A percentile compares a stretch with the other conserved stretches of the same genome.
Evolutionary conservation across 1,140 invertebrate species (phyloP).

Genomic region (Propsilocerus akamusi): DNA sequence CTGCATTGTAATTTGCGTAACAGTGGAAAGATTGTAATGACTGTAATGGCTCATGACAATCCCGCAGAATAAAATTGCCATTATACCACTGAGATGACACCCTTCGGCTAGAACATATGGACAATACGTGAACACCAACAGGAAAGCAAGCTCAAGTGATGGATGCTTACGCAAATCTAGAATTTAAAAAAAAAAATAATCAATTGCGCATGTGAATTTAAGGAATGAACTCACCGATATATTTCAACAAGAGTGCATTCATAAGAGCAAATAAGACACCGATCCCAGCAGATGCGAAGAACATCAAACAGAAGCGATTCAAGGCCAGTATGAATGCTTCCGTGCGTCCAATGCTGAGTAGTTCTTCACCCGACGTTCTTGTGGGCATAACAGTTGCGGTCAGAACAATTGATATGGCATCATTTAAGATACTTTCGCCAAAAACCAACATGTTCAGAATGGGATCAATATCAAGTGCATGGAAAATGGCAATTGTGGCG

Average conservation of each 20-base stretch:
- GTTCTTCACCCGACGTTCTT: constrained; percentile 13
- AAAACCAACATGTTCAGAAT: constrained; percentile 97
- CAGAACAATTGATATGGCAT: constrained; percentile 94
- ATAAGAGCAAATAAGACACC: constrained; percentile 89
- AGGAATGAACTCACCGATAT: constrained; percentile 34
- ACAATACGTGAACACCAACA: constrained; percentile 95
- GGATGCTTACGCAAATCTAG: constrained; percentile 88
- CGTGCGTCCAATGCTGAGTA: constrained; percentile 31
- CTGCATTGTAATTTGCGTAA: constrained; percentile 98
- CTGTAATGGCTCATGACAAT: constrained; percentile 99
- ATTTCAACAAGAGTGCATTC: constrained; percentile 86
- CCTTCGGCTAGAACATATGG: constrained; percentile 97
- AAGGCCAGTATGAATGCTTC: constrained; percentile 81
- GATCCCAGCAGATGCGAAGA: constrained; percentile 94
- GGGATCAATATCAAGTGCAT: constrained; percentile 87
- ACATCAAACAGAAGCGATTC: constrained; percentile 88
- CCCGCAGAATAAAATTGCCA: constrained; percentile 98
- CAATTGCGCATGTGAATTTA: not conserved
- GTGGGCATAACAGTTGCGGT: constrained; percentile 72
- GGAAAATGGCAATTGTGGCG: constrained; percentile 95
- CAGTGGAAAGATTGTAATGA: constrained; percentile 93
- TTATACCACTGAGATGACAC: constrained; percentile 90
- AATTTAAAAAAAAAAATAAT: not conserved
- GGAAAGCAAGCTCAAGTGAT: constrained; percentile 94
- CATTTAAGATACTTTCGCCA: constrained; percentile 94